Evolutionary conservation across 1,140 invertebrate species (phyloP), one percentile per base, ranked within the genome.

Genomic region (Brachystomella parvula): DNA sequence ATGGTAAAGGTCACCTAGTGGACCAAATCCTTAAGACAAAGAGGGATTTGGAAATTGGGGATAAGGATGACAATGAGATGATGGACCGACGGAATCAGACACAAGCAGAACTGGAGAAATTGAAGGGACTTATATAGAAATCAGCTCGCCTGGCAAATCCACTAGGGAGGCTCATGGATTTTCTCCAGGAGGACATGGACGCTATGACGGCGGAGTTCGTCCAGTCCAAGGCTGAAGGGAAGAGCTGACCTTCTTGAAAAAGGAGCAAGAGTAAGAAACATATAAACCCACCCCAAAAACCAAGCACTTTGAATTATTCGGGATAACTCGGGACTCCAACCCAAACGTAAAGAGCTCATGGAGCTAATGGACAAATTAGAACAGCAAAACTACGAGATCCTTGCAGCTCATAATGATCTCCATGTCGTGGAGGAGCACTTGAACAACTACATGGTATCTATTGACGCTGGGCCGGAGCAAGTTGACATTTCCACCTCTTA

Each of bases 151-250:
- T 87, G 32, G 88, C 91, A 1, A 92, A 93, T 82, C 92, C 92
- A 1, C 76, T 96, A 19, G 90, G 90, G 19, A 94, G 93, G 79
- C 76, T 96, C 31, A 83, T 97, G 76, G 94, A 96, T 79, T 95
- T 92, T 76, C 81, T 96, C 61, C 89, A 96, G 78, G 94, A 97
- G 81, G 94, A 98, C 78, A 83, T 95, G 19, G 94, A 98, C 79
- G 86, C 91, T 0, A 98, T 97, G 94, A 85, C 92, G 70, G 86
- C 88, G 74, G 94, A 98, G 80, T 77, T 95, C 19, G 81, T 85
- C 47, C 86, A 87, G 73, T 98, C 94, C 92, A 83, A 83, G 64
- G 82, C 84, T 59, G 87, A 88, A 61, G 90, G 89, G 76, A 83
- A 84, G 65, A 81, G 87, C 81, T 2, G 78, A 82, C 68, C 84